phyloP scores from a whole-genome alignment of 2,113 vertebrate species.

The Sorex araneus region DNA sequence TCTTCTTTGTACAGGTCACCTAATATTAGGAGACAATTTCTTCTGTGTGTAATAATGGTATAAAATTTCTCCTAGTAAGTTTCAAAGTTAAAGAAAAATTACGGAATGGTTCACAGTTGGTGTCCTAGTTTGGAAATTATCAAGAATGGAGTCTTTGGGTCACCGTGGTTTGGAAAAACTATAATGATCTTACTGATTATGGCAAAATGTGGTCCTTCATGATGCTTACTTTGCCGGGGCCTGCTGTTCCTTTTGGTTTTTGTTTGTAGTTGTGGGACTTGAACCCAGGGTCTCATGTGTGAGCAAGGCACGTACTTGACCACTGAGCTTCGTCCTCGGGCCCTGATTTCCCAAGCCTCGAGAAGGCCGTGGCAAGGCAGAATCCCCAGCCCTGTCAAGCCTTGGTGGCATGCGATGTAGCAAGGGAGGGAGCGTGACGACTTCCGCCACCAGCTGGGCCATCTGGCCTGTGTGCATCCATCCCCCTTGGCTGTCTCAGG shows the following conservation, averaged over 20 bases:
- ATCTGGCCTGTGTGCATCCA: not conserved
- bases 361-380: not conserved
- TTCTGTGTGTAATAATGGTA: constrained; percentile 5
- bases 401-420: not conserved
- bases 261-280: too few relatives aligned
- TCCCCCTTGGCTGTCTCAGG: not conserved
- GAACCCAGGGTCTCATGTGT: too few relatives aligned
- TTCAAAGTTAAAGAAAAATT: constrained; percentile 18
- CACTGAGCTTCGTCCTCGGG: too few relatives aligned
- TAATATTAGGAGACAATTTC: constrained; percentile 1
- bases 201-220: not conserved
- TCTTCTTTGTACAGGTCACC: constrained; percentile 10
- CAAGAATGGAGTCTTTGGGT: not conserved
- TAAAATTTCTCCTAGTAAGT: constrained; percentile 19
- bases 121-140: constrained; percentile 40
- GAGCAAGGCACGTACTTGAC: too few relatives aligned
- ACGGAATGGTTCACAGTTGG: not conserved
- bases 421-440: not conserved
- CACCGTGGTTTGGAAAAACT: not conserved
- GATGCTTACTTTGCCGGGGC: not conserved
- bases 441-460: not conserved
- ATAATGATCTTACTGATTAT: not conserved
- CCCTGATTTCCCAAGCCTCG: too few relatives aligned
- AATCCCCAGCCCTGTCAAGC: not conserved
- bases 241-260: too few relatives aligned